Evolutionary conservation across 2,888 invertebrate species (phyloP).

Genomic region (Synergus japonicus): DNA sequence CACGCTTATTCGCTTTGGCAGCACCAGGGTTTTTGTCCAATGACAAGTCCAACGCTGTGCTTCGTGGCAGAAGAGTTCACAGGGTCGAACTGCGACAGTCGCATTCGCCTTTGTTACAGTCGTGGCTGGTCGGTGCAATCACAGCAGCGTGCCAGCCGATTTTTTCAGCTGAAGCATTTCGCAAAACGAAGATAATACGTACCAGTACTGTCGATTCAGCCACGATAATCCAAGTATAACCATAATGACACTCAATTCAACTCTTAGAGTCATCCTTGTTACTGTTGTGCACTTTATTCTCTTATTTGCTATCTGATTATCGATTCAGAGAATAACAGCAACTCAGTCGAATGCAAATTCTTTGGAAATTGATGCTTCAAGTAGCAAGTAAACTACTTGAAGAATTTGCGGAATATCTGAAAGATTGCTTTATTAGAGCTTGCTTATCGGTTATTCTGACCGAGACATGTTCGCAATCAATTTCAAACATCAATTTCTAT

Average conservation of each 20-base stretch:
- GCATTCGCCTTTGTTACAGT: constrained; percentile 41
- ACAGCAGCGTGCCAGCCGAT: not conserved
- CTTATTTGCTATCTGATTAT: not conserved
- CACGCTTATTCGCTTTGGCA: constrained; percentile 4
- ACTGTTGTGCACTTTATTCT: not conserved
- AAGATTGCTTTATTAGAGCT: too few species aligned
- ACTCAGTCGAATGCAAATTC: too few species aligned
- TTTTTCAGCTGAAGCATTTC: constrained; percentile 36
- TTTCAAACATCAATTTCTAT: not conserved
- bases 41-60: not conserved
- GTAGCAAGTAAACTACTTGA: too few species aligned
- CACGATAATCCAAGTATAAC: not conserved
- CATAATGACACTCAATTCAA: not conserved
- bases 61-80: not conserved
- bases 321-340: not conserved
- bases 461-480: not conserved
- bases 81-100: not conserved
- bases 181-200: not conserved
- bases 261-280: not conserved
- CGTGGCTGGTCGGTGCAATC: constrained; percentile 22
- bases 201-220: not conserved
- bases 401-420: too few species aligned
- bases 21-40: not conserved
- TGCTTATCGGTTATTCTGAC: not conserved
- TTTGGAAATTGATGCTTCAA: too few species aligned